Evolutionary conservation across 2,113 vertebrate genomes (phyloP).

Genomic region (Telmatochromis brachygnathus): DNA sequence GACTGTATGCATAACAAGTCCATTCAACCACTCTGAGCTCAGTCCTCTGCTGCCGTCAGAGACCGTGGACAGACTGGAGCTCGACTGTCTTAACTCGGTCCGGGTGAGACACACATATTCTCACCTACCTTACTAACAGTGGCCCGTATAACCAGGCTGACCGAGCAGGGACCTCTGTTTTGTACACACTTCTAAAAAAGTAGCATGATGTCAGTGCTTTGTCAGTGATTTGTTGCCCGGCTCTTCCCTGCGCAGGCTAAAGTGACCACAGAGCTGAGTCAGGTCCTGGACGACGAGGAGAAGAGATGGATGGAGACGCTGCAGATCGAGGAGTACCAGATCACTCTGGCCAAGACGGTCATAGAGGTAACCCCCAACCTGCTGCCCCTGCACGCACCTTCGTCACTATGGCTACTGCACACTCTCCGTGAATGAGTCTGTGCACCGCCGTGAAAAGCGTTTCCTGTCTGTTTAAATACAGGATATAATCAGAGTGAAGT

Average conservation of each 20-base stretch:
- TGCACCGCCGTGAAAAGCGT: not conserved
- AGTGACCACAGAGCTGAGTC: conserved; percentile 66
- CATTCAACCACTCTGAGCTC: conserved; percentile 57
- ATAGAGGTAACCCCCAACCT: conserved; percentile 63
- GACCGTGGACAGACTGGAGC: conserved; percentile 67
- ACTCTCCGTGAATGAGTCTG: not conserved
- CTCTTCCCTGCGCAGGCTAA: conserved; percentile 39
- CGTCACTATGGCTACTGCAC: not conserved
- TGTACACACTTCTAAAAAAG: not conserved
- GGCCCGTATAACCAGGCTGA: not conserved
- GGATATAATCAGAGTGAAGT: not conserved
- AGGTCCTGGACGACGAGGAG: conserved; percentile 71
- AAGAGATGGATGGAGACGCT: conserved; percentile 63
- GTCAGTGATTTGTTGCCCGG: not conserved
- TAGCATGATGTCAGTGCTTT: not conserved
- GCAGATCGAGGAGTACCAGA: conserved; percentile 58
- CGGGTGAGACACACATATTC: conserved; percentile 44
- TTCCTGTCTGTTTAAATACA: conserved; percentile 3
- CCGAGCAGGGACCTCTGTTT: not conserved
- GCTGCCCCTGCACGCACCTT: not conserved
- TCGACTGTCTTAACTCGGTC: conserved; percentile 75
- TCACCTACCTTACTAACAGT: not conserved
- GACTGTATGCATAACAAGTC: conserved; percentile 59
- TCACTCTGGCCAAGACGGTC: conserved; percentile 64
- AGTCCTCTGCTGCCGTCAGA: conserved; percentile 61